Base-by-base conservation (phyloP, 2,797 vertebrate species). In the Peromyscus melanophrys region DNA sequence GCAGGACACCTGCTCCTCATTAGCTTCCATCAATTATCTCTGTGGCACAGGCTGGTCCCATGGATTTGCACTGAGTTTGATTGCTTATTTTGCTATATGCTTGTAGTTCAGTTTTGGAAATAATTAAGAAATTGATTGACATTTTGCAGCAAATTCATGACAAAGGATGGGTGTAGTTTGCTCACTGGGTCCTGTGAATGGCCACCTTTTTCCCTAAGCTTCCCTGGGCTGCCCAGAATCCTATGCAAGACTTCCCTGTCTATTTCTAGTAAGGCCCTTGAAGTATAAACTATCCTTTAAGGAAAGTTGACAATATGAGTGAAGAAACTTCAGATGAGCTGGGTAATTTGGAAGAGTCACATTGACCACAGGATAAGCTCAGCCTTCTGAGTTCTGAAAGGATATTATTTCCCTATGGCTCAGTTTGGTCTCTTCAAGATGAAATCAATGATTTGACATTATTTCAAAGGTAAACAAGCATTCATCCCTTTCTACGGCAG, bases 341-440 rank as follows among this genome's bases (percentile, higher is more conserved):
- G 46, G 21, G 12, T 65, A 92, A 59, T 84, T 92, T 57, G 84
- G 55, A 97, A 59, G 77, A 89, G 73, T 1, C n/a, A 71, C 61
- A 55, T 84, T 71, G 21, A 65, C 84, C 43, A 84, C 49, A 80
- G 65, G 76, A 87, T 90, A 93, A 69, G 31, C 63, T 95, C 25
- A 57, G 37, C 76, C 78, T 43, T 6, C 9, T 80, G 37, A 84
- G 94, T 89, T 82, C 90, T 89, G 23, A 29, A 89, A 78, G 27
- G 10, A 37, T 80, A 90, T 80, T 34, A 76, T 27, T 91, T 93
- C 55, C n/a, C 65, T 55, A 4, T 61, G 59, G 27, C 17, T 90
- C 81, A 83, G 52, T 69, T 8, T 29, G 21, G 2, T 75, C 80
- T 86, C 75, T 91, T 94, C 21, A 75, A 73, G 67, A 89, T 31